These are phyloP conservation scores for Zele albiditarsus DNA, from an alignment of 2,888 invertebrate species.

Conservation along the genomic window DNA sequence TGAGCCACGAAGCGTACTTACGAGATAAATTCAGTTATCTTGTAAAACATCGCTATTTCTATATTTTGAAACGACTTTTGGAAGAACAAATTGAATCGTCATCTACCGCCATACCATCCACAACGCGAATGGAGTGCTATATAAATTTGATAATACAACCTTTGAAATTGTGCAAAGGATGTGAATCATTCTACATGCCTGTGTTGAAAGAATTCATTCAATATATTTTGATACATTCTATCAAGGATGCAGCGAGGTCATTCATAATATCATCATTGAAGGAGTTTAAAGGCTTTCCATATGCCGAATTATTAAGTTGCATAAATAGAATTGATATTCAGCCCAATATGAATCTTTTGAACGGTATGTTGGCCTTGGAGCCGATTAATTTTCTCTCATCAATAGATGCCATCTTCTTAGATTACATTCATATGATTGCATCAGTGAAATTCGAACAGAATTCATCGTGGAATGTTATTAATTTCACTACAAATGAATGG, in stretches of 20 bases:
- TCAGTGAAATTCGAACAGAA: slow-evolving; percentile 72
- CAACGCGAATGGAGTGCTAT: slow-evolving; percentile 82
- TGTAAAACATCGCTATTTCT: slow-evolving; percentile 77
- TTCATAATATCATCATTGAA: slow-evolving; percentile 82
- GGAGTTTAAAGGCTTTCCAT: slow-evolving; percentile 73
- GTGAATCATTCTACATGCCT: slow-evolving; percentile 75
- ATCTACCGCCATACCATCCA: slow-evolving; percentile 80
- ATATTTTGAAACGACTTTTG: slow-evolving; percentile 80
- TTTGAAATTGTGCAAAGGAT: slow-evolving; percentile 76
- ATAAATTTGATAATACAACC: slow-evolving; percentile 86
- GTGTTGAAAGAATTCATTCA: slow-evolving; percentile 77
- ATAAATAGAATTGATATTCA: slow-evolving; percentile 70
- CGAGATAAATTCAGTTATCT: slow-evolving; percentile 66
- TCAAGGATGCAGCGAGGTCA: slow-evolving; percentile 81
- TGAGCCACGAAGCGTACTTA: slow-evolving; percentile 66
- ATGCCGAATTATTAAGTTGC: slow-evolving; percentile 73
- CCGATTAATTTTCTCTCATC: slow-evolving; percentile 76
- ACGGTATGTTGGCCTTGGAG: slow-evolving; percentile 81
- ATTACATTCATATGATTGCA: slow-evolving; percentile 77
- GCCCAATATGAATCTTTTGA: slow-evolving; percentile 80
- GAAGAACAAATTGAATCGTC: slow-evolving; percentile 82
- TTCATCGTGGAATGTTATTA: slow-evolving; percentile 71
- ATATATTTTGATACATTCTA: slow-evolving; percentile 80
- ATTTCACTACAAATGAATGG: slow-evolving; percentile 45
- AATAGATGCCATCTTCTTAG: slow-evolving; percentile 66